Evolutionary conservation across 2,797 vertebrate genomes (phyloP).

Genomic region (Aselliscus stoliczkanus): DNA sequence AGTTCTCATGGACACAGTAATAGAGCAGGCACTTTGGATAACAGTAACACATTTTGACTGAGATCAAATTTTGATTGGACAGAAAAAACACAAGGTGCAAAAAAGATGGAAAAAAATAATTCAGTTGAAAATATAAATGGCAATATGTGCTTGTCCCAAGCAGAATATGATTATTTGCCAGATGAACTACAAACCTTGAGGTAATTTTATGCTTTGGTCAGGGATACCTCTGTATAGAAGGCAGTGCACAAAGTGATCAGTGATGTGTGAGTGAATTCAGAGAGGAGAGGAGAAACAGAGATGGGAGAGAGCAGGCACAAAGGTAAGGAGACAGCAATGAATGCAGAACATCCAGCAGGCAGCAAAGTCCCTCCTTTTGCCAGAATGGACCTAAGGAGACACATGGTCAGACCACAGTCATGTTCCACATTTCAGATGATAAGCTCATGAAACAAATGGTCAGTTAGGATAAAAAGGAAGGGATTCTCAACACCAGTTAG

Average conservation of each 20-base stretch:
- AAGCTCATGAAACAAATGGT: neutral
- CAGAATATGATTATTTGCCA: neutral
- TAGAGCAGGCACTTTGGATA: neutral
- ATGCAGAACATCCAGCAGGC: fast-evolving
- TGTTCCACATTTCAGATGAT: neutral
- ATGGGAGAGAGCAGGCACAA: neutral
- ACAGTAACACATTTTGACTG: neutral
- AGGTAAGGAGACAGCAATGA: neutral
- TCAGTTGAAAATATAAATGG: neutral
- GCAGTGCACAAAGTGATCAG: fast-evolving
- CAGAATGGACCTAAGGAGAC: no score
- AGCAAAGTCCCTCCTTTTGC: neutral
- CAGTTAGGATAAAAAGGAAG: neutral
- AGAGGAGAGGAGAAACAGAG: neutral
- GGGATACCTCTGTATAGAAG: neutral
- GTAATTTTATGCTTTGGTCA: neutral
- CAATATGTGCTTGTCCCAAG: neutral
- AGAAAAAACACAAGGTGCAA: neutral
- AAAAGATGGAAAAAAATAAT: neutral
- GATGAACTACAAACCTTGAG: neutral
- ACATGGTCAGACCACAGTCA: neutral
- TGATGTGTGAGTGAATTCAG: neutral
- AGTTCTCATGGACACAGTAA: neutral
- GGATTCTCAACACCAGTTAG: neutral
- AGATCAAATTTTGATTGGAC: neutral